These are phyloP conservation scores for Furcula furcula DNA, from an alignment of 2,888 invertebrate genomes.

Conservation along the genomic window DNA sequence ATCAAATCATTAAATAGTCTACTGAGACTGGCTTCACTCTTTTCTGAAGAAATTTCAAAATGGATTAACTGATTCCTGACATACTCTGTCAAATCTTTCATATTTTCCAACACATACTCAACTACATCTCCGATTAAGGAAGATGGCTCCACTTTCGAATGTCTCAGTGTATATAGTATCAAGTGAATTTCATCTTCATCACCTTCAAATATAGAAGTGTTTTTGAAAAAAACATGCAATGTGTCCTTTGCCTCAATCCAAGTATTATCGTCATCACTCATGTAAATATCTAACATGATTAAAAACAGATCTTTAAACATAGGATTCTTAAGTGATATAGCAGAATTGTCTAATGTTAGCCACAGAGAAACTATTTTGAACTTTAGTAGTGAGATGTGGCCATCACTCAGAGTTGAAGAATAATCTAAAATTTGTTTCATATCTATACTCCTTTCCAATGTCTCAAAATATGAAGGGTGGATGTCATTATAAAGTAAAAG, in stretches of 20 bases:
- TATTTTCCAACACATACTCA: slow-evolving; percentile 60
- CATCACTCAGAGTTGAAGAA: slow-evolving; percentile 47
- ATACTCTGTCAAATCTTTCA: slow-evolving; percentile 49
- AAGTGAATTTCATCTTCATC: slow-evolving; percentile 85
- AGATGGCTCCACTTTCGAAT: slow-evolving; percentile 51
- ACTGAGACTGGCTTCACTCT: slow-evolving; percentile 49
- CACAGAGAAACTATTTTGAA: slow-evolving; percentile 73
- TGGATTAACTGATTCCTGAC: slow-evolving; percentile 59
- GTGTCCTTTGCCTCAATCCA: slow-evolving; percentile 79
- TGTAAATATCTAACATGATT: slow-evolving; percentile 81
- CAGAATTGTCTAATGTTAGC: slow-evolving; percentile 70
- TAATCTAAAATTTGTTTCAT: slow-evolving; percentile 66
- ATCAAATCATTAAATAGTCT: slow-evolving; percentile 65
- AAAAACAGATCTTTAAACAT: slow-evolving; percentile 79
- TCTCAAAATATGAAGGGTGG: slow-evolving; percentile 68
- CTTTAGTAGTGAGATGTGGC: slow-evolving; percentile 55
- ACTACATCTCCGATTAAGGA: slow-evolving; percentile 59
- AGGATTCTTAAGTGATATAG: slow-evolving; percentile 73
- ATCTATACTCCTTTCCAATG: slow-evolving; percentile 66
- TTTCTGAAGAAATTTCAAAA: slow-evolving; percentile 60
- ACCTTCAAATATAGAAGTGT: slow-evolving; percentile 84
- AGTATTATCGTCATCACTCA: slow-evolving; percentile 52
- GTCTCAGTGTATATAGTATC: slow-evolving; percentile 81
- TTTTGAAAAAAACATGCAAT: slow-evolving; percentile 81
- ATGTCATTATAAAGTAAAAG: slow-evolving; percentile 66